A percentile compares a stretch with the other conserved stretches of the same genome.
phyloP scores from a whole-genome alignment of 2,113 vertebrate species.

The Eidolon helvum region DNA sequence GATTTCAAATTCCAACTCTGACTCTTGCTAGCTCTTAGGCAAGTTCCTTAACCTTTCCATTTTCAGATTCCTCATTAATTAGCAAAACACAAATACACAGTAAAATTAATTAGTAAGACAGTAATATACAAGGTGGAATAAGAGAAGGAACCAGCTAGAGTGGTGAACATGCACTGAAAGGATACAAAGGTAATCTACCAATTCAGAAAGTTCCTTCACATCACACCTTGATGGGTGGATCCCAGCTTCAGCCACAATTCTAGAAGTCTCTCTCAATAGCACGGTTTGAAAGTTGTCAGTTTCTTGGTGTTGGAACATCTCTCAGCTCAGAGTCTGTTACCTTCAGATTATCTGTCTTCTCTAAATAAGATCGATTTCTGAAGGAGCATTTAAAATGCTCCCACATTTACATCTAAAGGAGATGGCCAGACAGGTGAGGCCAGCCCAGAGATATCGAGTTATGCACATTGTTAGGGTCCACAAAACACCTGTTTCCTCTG shows the following conservation, averaged over 20 bases:
- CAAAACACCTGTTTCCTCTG: background rate
- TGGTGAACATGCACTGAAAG: background rate
- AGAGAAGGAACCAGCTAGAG: background rate
- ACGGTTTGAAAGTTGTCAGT: background rate
- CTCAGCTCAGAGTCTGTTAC: background rate
- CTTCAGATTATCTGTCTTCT: background rate
- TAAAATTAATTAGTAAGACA: background rate
- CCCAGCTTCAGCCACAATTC: background rate
- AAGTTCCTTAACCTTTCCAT: background rate
- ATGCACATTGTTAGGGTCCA: background rate
- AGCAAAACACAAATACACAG: background rate
- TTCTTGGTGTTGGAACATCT: background rate
- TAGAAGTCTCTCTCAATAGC: background rate
- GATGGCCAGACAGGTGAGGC: background rate
- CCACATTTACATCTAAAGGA: background rate
- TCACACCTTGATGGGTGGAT: background rate
- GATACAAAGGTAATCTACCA: background rate
- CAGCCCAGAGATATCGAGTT: background rate
- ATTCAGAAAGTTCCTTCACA: background rate
- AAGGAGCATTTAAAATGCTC: background rate
- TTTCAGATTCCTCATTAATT: background rate
- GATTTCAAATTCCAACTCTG: background rate
- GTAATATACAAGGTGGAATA: background rate
- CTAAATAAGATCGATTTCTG: background rate
- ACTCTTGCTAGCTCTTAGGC: background rate